phyloP scores from a whole-genome alignment of 2,797 vertebrate species.

The Phalanger gymnotis region DNA sequence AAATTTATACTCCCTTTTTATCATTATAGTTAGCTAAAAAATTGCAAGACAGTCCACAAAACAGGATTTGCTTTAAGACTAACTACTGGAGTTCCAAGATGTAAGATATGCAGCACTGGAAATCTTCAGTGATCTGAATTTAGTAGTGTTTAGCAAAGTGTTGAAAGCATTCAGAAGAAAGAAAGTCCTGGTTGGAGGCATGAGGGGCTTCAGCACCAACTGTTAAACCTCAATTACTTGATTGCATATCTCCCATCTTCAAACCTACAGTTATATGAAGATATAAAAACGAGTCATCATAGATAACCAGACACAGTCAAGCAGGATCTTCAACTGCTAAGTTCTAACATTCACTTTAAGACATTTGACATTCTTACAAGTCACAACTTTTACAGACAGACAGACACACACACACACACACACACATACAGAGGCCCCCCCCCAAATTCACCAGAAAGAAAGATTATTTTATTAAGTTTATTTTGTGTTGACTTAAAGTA shows the following conservation, averaged over 20 bases:
- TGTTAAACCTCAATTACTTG: slow-evolving; percentile 94
- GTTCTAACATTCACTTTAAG: neutral
- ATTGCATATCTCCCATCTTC: slow-evolving; percentile 96
- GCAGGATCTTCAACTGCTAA: neutral
- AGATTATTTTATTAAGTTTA: neutral
- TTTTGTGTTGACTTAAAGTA: neutral
- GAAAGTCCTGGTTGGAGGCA: slow-evolving; percentile 92
- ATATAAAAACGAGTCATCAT: slow-evolving; percentile 39
- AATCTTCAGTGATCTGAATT: slow-evolving; percentile 87
- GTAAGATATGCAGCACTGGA: slow-evolving; percentile 92
- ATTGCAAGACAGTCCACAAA: slow-evolving; percentile 95
- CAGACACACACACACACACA: neutral
- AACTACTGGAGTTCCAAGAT: slow-evolving; percentile 88
- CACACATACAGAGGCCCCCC: neutral
- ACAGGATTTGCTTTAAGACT: slow-evolving; percentile 90
- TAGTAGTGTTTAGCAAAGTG: slow-evolving; percentile 90
- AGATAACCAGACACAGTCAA: neutral
- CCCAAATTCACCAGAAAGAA: neutral
- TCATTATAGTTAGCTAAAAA: slow-evolving; percentile 95
- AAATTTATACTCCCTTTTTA: slow-evolving; percentile 93
- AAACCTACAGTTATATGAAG: slow-evolving; percentile 85
- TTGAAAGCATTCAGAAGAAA: slow-evolving; percentile 89
- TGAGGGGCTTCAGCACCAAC: slow-evolving; percentile 92
- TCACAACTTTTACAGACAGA: neutral
- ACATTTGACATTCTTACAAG: neutral